Evolutionary conservation across 2,113 vertebrate genomes (phyloP), one percentile per base, ranked within the genome.

Genomic region (Lepus timidus): DNA sequence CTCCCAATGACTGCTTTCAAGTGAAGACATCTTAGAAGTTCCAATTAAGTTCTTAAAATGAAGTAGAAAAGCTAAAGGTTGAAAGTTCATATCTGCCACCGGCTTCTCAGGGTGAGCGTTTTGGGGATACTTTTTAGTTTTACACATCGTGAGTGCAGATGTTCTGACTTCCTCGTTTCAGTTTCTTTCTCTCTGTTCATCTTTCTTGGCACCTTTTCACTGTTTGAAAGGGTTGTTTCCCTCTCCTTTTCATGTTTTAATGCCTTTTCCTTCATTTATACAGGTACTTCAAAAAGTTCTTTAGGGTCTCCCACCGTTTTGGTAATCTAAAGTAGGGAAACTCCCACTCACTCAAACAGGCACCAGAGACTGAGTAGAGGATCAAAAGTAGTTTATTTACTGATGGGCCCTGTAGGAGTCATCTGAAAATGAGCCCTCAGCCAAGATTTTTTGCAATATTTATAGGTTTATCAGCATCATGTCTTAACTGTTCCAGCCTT

Each of bases 41-140:
- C 64, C 61, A 82, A 93, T 88, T 90, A 85, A 79, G 51, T 58
- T 90, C 86, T 95, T 78, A 64, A 84, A 93, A 94, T 58, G 33
- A 91, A 85, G 58, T 20, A n/a, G 55, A 90, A 96, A 94, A 81
- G 55, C 64, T 29, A 65, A 81, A 94, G 85, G 64, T 76, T 93
- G 67, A 64, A 90, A 92, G 85, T 88, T 82, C 27, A 1, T 85
- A 11, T 81, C 82, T 85, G 88, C 85, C 58, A 39, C 78, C 29
- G 61, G 51, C 76, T 82, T 90, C 51, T 95, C 64, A 25, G 0
- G 7, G 67, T 0, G 19, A 31, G 9, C 4, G 5, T 84, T 80
- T 74, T 6, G 27, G 51, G 55, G 86, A 17, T n/a, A 20, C 23
- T 14, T 52, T 52, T 29, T 6, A 70, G 75, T 65, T 94, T 91